Base-by-base conservation (phyloP, 1,140 invertebrate genomes). In the Drosophila nikananu region DNA sequence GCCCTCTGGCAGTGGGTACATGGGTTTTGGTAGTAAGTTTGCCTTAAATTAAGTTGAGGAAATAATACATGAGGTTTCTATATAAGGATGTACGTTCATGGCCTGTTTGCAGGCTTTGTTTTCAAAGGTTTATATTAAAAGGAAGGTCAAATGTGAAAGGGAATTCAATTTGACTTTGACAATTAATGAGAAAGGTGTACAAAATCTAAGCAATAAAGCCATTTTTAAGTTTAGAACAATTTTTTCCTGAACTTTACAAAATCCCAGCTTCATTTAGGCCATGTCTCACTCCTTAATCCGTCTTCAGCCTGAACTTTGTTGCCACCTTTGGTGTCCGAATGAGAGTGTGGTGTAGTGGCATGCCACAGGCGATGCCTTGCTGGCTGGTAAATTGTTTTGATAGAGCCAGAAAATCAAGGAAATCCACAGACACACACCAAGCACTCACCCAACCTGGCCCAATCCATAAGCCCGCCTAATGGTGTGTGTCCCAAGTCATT, bases 381-480 rank as follows among this genome's bases (percentile, higher is more conserved):
- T 46, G 44, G 57, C 44, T 46, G 73, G 55, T 67, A 83, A 77
- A 77, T 81, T 84, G 77, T 77, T 71, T 78, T 79, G 77, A 79
- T 79, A 72, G 54, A 57, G 71, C 49, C 67, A 61, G 49, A 62
- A 76, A 70, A 80, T 66, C 52, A 39, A 37, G 49, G n/a, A 46
- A 44, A 66, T 30, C 25, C 32, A 21, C 10, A 57, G 41, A 32
- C 21, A 68, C n/a, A 32, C 27, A 52, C 7, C n/a, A 41, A 27
- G 51, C 59, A 23, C 19, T 42, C 39, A 57, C 35, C 52, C 21
- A 73, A 72, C 67, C 35, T 44, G 27, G 68, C 68, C 46, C 19
- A 73, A 73, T 72, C 70, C 70, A 52, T 37, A 42, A 73, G 51
- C 23, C 35, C 30, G 39, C 49, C 71, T 73, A 61, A 73, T 73